Evolutionary conservation across 2,888 invertebrate species (phyloP), one percentile per base, ranked within the genome.

Genomic region (Catocala fraxini): DNA sequence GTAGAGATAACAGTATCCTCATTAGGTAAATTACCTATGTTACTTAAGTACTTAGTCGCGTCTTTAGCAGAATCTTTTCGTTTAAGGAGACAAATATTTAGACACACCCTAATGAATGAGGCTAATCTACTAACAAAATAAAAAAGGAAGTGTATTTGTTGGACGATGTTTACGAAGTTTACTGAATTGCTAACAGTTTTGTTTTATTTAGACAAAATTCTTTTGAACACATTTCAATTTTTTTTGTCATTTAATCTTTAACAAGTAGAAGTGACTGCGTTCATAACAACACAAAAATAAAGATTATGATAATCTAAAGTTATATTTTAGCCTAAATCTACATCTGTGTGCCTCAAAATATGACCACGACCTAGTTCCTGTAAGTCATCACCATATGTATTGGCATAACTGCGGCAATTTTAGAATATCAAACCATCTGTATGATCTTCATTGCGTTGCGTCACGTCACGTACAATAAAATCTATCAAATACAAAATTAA

Each of bases 1-100:
- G n/a, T 13, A 46, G 10, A 34, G 35, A 46, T 46, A 39, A 46
- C n/a, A 39, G 45, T 45, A 46, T 35, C 35, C 43, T 54, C 43
- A 45, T 54, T 54, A 54, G 46, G 34, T 55, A 55, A 55, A 46
- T 55, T 46, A 46, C 52, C 15, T 51, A 51, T 53, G 39, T 53
- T 53, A 43, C 54, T 52, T 42, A n/a, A 46, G 46, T 13, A 51
- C 51, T 52, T 25, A 33, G 42, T 11, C 52, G 9, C 34, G 34
- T 49, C 48, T 49, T 33, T 34, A 49, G 48, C 34, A 52, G 25
- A 45, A 41, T 42, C 42, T 25, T 52, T 42, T 45, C 45, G 12
- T 35, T 46, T 45, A 45, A 34, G 42, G 54, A 45, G 43, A 54
- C 54, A 12, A 54, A 43, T 54, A 54, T 54, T 54, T 54, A 46